A percentile compares a stretch with the other conserved stretches of the same genome.
Conservation (phyloP, 1,140 invertebrate species). For the Probaryconus sp. region DNA sequence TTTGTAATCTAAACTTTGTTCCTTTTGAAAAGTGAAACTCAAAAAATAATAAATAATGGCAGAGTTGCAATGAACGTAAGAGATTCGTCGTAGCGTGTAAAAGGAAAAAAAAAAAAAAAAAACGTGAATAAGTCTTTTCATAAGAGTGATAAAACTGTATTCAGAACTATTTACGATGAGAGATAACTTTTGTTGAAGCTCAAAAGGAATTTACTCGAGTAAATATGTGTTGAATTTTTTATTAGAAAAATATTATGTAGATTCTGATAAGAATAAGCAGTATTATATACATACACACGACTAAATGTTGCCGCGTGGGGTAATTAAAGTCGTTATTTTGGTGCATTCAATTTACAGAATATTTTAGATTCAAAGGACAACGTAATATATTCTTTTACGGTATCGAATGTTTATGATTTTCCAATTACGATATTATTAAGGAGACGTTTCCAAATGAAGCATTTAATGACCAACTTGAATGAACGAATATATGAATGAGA, state of each 20-base stretch:
- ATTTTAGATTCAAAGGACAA: too few species aligned
- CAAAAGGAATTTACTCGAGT: conserved; percentile 49
- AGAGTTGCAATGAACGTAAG: conserved; percentile 52
- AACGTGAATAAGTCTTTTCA: conserved; percentile 51
- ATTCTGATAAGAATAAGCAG: conserved; percentile 34
- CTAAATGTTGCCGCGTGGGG: too few species aligned
- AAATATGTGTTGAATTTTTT: conserved; percentile 42
- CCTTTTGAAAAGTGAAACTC: conserved; percentile 24
- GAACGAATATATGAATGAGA: too few species aligned
- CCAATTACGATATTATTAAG: too few species aligned
- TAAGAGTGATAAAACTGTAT: conserved; percentile 49
- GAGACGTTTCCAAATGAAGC: too few species aligned
- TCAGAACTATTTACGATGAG: conserved; percentile 51
- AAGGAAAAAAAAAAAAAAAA: conserved; percentile 43
- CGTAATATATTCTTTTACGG: too few species aligned
- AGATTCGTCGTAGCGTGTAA: conserved; percentile 45
- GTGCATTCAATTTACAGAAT: too few species aligned
- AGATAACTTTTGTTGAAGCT: conserved; percentile 43
- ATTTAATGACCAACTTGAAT: too few species aligned
- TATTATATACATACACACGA: too few species aligned
- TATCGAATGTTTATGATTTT: too few species aligned
- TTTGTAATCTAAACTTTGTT: conserved; percentile 25
- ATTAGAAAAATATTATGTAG: conserved; percentile 39
- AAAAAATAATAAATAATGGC: conserved; percentile 57
- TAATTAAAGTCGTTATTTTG: too few species aligned